Percentiles rank a stretch among this genome's conserved stretches.
Evolutionary conservation across 2,888 invertebrate species (phyloP).

Genomic region (Drosophila prolongata): DNA sequence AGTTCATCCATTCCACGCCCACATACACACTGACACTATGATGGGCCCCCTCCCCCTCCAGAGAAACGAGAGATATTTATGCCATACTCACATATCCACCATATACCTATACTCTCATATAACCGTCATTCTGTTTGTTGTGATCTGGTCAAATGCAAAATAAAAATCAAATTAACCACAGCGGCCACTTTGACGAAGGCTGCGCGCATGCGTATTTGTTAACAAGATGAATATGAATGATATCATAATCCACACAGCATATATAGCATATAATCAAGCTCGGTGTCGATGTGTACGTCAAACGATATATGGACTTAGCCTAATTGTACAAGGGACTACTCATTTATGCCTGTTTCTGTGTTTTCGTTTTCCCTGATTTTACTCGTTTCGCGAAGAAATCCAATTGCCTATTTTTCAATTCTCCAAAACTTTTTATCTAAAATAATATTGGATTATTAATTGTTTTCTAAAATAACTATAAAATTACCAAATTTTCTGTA

Average conservation of each 20-base stretch:
- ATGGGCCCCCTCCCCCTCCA: conserved; percentile 25
- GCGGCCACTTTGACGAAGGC: conserved; percentile 87
- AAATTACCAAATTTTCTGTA: conserved; percentile 10
- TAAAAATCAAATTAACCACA: conserved; percentile 57
- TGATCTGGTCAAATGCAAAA: conserved; percentile 68
- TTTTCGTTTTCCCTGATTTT: conserved; percentile 13
- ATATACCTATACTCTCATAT: conserved; percentile 37
- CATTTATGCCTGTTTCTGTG: conserved; percentile 44
- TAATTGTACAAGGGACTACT: conserved; percentile 41
- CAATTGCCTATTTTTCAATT: background rate
- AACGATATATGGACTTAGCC: conserved; percentile 34
- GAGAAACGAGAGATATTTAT: conserved; percentile 56
- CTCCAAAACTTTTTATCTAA: conserved; percentile 2
- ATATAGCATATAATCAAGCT: conserved; percentile 42
- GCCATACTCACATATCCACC: conserved; percentile 59
- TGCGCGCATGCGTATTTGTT: conserved; percentile 86
- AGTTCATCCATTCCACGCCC: conserved; percentile 27
- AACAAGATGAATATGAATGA: conserved; percentile 55
- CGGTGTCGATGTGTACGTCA: conserved; percentile 45
- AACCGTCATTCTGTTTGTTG: conserved; percentile 49
- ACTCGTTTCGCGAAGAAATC: conserved; percentile 5
- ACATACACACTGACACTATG: conserved; percentile 42
- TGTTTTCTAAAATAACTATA: conserved; percentile 4
- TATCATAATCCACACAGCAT: conserved; percentile 48
- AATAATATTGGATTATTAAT: conserved; percentile 19